A percentile compares a stretch with the other conserved stretches of the same genome.
Conservation (phyloP, 1,140 invertebrate genomes). For the Trypoxylus dichotomus region DNA sequence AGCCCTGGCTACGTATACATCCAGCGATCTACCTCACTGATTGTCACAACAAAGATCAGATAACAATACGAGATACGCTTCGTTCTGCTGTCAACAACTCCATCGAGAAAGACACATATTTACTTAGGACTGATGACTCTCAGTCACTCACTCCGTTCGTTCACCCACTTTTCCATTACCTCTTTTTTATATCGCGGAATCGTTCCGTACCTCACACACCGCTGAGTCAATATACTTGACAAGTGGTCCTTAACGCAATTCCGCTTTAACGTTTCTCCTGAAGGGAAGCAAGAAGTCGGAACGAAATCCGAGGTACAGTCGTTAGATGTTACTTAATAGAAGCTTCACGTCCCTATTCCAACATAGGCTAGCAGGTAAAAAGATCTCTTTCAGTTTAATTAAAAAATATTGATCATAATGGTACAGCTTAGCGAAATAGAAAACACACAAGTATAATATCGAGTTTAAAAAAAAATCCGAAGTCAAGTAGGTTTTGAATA, state of each 20-base stretch:
- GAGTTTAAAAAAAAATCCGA: too few species aligned
- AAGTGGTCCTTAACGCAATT: neutral
- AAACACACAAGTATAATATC: too few species aligned
- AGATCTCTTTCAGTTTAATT: too few species aligned
- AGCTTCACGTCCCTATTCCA: neutral
- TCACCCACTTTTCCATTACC: constrained; percentile 7
- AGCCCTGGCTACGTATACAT: neutral
- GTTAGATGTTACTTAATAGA: too few species aligned
- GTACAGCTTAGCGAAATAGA: too few species aligned
- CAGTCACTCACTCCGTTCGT: neutral
- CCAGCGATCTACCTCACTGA: neutral
- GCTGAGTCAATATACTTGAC: neutral
- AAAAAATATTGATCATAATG: too few species aligned
- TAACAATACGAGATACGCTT: constrained; percentile 5
- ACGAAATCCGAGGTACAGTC: neutral
- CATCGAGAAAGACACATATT: constrained; percentile 20
- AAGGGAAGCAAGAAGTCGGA: neutral
- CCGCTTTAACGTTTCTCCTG: neutral
- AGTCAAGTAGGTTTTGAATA: too few species aligned
- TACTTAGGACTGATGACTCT: constrained; percentile 10
- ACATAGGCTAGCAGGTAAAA: neutral
- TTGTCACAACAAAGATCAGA: constrained; percentile 3
- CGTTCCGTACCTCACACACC: neutral
- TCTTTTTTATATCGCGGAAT: neutral
- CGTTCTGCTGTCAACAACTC: constrained; percentile 10